Base-by-base conservation (phyloP, 2,113 vertebrate genomes). In the Lepisosteus osseus region DNA sequence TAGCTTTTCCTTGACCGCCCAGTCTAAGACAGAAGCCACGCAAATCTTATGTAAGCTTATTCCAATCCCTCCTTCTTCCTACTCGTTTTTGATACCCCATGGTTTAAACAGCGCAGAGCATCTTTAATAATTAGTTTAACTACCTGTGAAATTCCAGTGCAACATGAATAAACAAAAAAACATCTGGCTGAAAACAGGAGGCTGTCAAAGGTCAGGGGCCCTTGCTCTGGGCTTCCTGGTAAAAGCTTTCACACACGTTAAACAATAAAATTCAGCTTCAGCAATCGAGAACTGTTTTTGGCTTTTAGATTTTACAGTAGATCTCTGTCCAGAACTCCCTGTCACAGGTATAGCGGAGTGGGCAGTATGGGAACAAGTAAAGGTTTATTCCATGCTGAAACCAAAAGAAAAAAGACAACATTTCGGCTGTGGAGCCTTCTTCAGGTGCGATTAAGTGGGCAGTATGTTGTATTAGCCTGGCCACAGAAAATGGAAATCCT, bases 121-220 rank as follows among this genome's bases (percentile, higher is more conserved):
- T 17, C 70, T 41, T 15, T 29, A 51, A n/a, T 5, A 12, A 51
- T 13, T 51, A 13, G 44, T 43, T 6, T 63, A 17, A 71, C 45
- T 3, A 54, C 41, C 59, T 64, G 69, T 40, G 7, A 63, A 51
- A 71, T 71, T 54, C 69, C 59, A 29, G 44, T 11, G 44, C 3
- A 8, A 2, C 29, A 29, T 29, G 29, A 29, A 29, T 29, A 29
- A 29, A 29, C 29, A 29, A 12, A 65, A 41, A 65, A 14, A 15
- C 61, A 59, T n/a, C 15, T n/a, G 9, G 2, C 42, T 8, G 6
- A 71, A 54, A 56, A 70, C 29, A 61, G 15, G 6, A n/a, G 65
- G 7, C 29, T n/a, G 63, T 64, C 7, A 61, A 45, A 41, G 61
- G 67, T 63, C 72, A 61, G 13, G 61, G 7, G 51, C 29, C 56